These are phyloP conservation scores for Propithecus deckenii DNA, from an alignment of 2,797 vertebrate genomes.

Conservation along the genomic window DNA sequence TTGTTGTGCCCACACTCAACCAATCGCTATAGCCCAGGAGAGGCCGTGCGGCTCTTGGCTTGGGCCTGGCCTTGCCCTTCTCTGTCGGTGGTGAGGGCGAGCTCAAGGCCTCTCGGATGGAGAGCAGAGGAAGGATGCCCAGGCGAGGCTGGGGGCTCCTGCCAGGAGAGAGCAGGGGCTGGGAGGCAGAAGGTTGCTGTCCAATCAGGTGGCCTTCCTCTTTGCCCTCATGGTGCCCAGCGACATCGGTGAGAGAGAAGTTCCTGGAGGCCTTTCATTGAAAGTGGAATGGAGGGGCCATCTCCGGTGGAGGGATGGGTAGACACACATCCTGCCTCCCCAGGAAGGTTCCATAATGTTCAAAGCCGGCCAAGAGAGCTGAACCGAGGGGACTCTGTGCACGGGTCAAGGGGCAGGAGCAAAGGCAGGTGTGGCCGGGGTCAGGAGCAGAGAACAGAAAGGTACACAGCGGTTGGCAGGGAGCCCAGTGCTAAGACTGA, in stretches of 20 bases:
- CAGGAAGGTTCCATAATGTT: neutral
- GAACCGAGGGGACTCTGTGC: neutral
- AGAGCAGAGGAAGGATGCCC: neutral
- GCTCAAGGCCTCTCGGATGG: neutral
- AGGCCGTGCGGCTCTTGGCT: neutral
- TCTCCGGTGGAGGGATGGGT: neutral
- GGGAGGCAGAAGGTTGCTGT: neutral
- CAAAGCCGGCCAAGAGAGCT: neutral
- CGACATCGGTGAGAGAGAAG: fast-evolving
- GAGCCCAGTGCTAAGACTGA: neutral
- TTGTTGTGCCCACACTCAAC: neutral
- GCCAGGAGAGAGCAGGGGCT: neutral
- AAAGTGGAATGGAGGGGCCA: neutral
- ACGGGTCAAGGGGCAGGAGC: fast-evolving
- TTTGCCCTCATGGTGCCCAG: neutral
- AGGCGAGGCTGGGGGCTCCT: neutral
- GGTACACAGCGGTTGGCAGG: neutral
- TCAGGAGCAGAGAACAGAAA: no score
- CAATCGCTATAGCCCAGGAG: neutral
- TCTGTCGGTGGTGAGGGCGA: neutral
- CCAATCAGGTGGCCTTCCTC: neutral
- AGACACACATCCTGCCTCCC: neutral
- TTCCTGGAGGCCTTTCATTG: neutral
- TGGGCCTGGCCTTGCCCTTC: neutral
- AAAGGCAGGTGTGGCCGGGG: neutral